Evolutionary conservation across 2,113 vertebrate genomes (phyloP).

Genomic region (Rhodinocichla rosea): DNA sequence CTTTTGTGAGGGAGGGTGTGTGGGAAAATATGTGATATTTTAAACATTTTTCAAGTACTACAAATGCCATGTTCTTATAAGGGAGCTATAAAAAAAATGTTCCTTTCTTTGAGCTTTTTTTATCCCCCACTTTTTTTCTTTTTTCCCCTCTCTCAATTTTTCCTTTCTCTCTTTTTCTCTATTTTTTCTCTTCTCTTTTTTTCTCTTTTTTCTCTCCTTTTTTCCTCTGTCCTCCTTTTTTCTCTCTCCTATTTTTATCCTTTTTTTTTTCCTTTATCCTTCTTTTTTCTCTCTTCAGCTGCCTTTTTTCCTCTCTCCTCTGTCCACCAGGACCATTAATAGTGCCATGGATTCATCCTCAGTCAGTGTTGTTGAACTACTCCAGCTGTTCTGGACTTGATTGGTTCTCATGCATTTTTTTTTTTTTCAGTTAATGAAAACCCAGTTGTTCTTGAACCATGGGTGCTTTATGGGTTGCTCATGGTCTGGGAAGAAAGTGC

Average conservation of each 20-base stretch:
- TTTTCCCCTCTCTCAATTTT: not conserved
- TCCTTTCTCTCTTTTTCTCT: not conserved
- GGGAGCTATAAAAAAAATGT: not conserved
- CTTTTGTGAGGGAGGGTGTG: not conserved
- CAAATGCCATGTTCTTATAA: not conserved
- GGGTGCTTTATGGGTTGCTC: not conserved
- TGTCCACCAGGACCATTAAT: not conserved
- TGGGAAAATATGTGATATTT: not conserved
- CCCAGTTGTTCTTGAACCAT: not conserved
- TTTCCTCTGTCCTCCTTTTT: not conserved
- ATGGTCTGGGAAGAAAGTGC: not conserved
- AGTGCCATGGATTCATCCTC: not conserved
- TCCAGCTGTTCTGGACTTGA: not conserved
- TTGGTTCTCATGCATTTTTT: not conserved
- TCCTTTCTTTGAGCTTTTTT: not conserved
- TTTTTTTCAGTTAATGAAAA: not conserved
- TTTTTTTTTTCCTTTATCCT: not conserved
- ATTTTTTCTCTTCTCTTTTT: not conserved
- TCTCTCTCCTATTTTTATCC: not conserved
- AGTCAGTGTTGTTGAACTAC: not conserved
- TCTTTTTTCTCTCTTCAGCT: not conserved
- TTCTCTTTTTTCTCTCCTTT: not conserved
- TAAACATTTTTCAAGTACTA: not conserved
- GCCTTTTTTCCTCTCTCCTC: not conserved
- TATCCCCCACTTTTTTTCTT: accelerated